These are phyloP conservation scores for Chromobotia macracanthus DNA, from an alignment of 2,797 vertebrate species.

Conservation along the genomic window DNA sequence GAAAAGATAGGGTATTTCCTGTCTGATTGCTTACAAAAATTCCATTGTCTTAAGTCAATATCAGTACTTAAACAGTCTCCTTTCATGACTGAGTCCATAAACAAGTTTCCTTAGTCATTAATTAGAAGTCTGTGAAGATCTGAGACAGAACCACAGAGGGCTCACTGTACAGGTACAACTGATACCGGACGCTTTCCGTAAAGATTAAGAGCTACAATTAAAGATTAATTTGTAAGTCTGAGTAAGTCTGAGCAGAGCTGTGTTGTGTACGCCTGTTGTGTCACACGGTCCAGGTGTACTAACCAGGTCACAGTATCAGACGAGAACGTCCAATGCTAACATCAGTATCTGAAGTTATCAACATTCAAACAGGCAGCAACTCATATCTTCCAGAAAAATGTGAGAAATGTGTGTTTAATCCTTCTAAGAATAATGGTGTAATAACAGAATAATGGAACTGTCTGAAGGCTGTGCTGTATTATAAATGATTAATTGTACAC, in stretches of 20 bases:
- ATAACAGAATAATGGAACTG: conserved; percentile 19
- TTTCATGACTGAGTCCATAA: neutral
- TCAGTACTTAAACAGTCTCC: neutral
- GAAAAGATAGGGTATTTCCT: no score
- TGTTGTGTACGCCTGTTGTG: neutral
- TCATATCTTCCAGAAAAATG: conserved; percentile 20
- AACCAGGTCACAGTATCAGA: neutral
- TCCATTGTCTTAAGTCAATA: neutral
- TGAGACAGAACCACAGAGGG: neutral
- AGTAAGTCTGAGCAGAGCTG: conserved; percentile 3
- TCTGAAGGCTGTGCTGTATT: conserved; percentile 44
- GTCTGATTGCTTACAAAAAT: conserved; percentile 10
- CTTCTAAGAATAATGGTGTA: conserved; percentile 30
- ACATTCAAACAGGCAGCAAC: neutral
- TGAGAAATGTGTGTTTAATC: neutral
- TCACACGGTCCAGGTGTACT: neutral
- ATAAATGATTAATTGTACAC: conserved; percentile 48
- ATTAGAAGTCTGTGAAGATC: neutral
- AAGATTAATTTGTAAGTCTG: conserved; percentile 28
- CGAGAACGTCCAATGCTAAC: neutral
- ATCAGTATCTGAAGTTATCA: neutral
- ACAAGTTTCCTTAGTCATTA: conserved; percentile 9
- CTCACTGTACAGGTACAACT: neutral
- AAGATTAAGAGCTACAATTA: conserved; percentile 16
- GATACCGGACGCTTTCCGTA: neutral